These are phyloP conservation scores for Triplophysa tibetana DNA, from an alignment of 2,113 vertebrate genomes.

Conservation along the genomic window DNA sequence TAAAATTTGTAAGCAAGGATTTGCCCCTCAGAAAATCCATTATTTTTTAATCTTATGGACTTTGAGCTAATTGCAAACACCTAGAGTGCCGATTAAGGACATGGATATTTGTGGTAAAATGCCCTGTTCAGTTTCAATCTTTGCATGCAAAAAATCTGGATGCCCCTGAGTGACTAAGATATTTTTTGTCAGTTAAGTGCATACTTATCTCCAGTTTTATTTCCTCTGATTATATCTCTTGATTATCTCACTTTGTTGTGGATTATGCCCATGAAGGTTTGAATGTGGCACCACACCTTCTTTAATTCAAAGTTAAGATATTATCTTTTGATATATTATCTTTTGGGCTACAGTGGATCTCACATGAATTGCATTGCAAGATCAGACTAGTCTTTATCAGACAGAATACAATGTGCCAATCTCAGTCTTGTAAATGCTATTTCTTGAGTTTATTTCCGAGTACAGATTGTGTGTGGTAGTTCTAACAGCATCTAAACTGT, in stretches of 20 bases:
- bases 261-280: background rate
- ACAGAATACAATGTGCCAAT: background rate
- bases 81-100: background rate
- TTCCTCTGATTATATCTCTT: background rate
- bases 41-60: conserved; percentile 27
- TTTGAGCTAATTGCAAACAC: conserved; percentile 14
- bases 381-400: background rate
- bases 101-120: background rate
- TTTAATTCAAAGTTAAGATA: conserved; percentile 27
- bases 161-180: background rate
- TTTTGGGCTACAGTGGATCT: background rate
- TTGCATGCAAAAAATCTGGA: background rate
- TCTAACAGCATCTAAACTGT: background rate
- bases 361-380: background rate
- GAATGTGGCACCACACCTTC: background rate
- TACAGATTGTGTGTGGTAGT: background rate
- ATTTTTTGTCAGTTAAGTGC: background rate
- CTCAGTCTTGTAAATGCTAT: background rate
- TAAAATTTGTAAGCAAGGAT: conserved; percentile 33
- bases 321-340: background rate
- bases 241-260: background rate
- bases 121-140: background rate
- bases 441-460: no score
- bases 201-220: background rate
- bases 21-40: conserved; percentile 31